These are phyloP conservation scores for Drosophila sproati DNA, from an alignment of 1,140 invertebrate species.

Conservation along the genomic window DNA sequence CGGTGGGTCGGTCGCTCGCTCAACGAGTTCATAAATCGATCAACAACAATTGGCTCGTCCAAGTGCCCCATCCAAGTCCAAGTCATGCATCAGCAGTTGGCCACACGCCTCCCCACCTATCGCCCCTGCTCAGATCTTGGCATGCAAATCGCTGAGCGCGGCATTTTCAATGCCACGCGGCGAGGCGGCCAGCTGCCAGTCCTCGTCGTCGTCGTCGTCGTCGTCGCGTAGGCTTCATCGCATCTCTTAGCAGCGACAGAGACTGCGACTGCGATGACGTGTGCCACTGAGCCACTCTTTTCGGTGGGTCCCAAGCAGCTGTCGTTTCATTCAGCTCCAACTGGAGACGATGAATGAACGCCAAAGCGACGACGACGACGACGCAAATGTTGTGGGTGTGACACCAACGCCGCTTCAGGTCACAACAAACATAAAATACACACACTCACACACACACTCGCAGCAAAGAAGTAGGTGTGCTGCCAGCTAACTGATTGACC, in stretches of 20 bases:
- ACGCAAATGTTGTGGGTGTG: constrained; percentile 73
- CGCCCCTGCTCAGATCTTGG: constrained; percentile 43
- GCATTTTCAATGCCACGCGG: constrained; percentile 71
- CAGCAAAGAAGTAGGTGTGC: constrained; percentile 30
- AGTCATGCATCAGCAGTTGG: constrained; percentile 72
- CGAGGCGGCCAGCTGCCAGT: constrained; percentile 22
- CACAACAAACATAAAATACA: constrained; percentile 55
- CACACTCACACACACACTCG: constrained; percentile 18
- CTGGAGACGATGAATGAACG: constrained; percentile 70
- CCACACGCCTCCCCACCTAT: background rate
- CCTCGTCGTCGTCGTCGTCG: no score
- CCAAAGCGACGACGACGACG: constrained; percentile 31
- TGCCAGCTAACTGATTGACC: background rate
- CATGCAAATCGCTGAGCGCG: constrained; percentile 72
- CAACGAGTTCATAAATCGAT: constrained; percentile 79
- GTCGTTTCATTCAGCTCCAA: constrained; percentile 45
- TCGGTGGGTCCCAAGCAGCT: constrained; percentile 24
- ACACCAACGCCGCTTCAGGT: constrained; percentile 79
- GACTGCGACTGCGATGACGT: constrained; percentile 55
- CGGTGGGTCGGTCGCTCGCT: background rate
- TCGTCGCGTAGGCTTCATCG: constrained; percentile 58
- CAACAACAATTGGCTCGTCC: constrained; percentile 68
- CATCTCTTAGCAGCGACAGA: constrained; percentile 39
- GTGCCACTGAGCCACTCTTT: constrained; percentile 57
- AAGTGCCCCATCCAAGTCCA: constrained; percentile 13